Evolutionary conservation across 2,113 vertebrate genomes (phyloP).

Genomic region (Conger conger): DNA sequence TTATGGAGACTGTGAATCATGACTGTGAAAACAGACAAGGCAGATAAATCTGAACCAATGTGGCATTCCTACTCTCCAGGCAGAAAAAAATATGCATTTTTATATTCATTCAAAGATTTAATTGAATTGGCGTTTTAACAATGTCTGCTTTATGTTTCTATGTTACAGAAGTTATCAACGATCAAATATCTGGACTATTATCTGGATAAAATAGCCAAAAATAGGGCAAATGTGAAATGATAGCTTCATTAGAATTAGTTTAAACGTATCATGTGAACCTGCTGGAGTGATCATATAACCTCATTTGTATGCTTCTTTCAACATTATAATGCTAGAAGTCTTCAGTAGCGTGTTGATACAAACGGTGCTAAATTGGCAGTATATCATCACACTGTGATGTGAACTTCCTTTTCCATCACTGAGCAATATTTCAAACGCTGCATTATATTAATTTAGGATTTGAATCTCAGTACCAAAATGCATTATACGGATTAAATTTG

Average conservation of each 20-base stretch:
- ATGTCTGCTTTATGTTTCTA: not conserved
- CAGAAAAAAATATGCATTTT: not conserved
- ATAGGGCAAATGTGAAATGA: not conserved
- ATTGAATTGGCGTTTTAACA: not conserved
- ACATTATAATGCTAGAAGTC: not conserved
- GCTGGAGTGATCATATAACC: not conserved
- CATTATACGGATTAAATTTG: not conserved
- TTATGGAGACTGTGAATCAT: not conserved
- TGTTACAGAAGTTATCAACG: too few relatives aligned
- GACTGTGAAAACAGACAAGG: not conserved
- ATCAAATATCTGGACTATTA: too few relatives aligned
- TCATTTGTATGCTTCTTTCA: not conserved
- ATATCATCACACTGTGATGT: not conserved
- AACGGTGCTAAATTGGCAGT: not conserved
- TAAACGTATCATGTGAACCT: not conserved
- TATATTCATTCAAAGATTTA: not conserved
- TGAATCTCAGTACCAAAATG: not conserved
- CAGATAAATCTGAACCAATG: not conserved
- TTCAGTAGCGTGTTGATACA: not conserved
- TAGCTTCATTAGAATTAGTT: not conserved
- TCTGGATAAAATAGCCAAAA: not conserved
- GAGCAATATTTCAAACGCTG: not conserved
- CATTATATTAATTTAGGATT: not conserved
- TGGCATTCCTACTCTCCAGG: not conserved
- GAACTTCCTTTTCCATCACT: not conserved